Conservation (phyloP, 2,113 vertebrate species). For the Promerops cafer region DNA sequence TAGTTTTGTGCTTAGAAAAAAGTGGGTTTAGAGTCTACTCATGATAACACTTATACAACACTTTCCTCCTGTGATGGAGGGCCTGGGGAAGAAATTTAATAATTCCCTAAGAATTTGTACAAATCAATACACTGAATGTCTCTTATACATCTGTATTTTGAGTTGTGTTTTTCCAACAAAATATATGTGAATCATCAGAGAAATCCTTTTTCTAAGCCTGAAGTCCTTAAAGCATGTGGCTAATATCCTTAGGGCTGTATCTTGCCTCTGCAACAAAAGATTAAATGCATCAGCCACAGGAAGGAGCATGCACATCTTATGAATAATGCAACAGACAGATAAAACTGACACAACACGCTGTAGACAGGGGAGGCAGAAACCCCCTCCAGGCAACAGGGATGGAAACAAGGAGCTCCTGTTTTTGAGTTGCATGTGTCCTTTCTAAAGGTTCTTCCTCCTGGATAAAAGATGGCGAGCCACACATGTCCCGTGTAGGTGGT, state of each 20-base stretch:
- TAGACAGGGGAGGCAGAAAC: background rate
- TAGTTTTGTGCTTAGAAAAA: background rate
- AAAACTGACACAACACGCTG: background rate
- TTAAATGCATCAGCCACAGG: background rate
- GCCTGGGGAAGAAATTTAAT: background rate
- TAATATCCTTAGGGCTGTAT: background rate
- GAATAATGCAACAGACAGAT: background rate
- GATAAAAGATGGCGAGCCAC: background rate
- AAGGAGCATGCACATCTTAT: background rate
- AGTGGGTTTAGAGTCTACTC: background rate
- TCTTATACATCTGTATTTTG: background rate
- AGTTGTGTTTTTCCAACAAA: background rate
- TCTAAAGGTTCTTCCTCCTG: background rate
- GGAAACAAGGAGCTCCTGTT: background rate
- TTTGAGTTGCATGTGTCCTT: fast-evolving
- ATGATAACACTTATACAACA: background rate
- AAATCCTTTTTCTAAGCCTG: background rate
- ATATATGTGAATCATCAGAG: background rate
- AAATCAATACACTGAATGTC: background rate
- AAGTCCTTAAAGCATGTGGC: background rate
- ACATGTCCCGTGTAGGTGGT: background rate
- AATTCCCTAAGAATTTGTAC: background rate
- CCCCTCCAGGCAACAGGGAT: background rate
- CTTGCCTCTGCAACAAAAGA: background rate
- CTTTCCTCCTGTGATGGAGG: background rate